Evolutionary conservation across 2,888 invertebrate species (phyloP), one percentile per base, ranked within the genome.

Genomic region (Hyles lineata): DNA sequence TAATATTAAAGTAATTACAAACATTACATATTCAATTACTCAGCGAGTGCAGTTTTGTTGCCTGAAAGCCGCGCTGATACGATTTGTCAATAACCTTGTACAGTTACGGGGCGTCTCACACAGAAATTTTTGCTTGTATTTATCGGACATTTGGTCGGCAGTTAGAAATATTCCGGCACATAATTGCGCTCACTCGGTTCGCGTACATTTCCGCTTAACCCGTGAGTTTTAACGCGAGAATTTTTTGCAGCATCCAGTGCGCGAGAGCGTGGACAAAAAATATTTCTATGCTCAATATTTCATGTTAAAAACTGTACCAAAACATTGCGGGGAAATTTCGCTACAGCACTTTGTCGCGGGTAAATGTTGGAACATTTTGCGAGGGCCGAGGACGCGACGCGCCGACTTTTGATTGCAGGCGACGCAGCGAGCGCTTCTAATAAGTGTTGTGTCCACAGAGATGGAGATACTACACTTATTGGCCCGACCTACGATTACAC

Each of bases 391-490:
- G 29, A 50, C 32, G 35, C 50, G 25, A n/a, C n/a, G 25, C 29
- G 29, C 52, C 35, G 29, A n/a, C 73, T 69, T 73, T 77, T 79
- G 79, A 80, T 78, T 78, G 76, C 74, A 76, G 73, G 73, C 76
- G 74, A 76, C 73, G 72, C 70, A 70, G 73, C 77, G 61, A 72
- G 61, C 70, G 74, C 76, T 75, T 74, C 72, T 82, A 77, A 78
- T 79, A 82, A 80, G 77, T 76, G 78, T 74, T 70, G 73, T 76
- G 80, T 79, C 79, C 77, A 78, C 77, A 75, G 74, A 74, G 71
- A n/a, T 73, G 69, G 73, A 74, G 77, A 77, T 77, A 74, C 78
- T 76, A 76, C 78, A 77, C 82, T 80, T 76, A 82, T 78, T 74
- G 76, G 75, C 74, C 71, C 70, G 50, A 63, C 74, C 74, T 23